A percentile compares a stretch with the other conserved stretches of the same genome.
These are phyloP conservation scores for Papio anubis DNA, from an alignment of 2,113 vertebrate genomes.

Conservation along the genomic window DNA sequence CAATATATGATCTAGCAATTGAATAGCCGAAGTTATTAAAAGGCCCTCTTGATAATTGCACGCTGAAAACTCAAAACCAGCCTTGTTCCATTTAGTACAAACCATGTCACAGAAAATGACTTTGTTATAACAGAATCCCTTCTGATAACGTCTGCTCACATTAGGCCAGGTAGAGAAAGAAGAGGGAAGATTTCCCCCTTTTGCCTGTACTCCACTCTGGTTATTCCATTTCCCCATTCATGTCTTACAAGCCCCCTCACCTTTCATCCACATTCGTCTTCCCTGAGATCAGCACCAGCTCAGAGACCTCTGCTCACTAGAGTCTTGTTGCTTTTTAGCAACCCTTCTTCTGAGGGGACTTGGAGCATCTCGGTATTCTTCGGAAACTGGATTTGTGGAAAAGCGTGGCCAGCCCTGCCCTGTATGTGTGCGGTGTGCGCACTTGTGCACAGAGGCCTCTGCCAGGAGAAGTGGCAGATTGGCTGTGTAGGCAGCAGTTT, in stretches of 20 bases:
- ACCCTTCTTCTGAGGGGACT: background rate
- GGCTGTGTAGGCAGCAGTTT: background rate
- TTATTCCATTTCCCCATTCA: background rate
- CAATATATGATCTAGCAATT: background rate
- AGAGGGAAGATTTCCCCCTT: background rate
- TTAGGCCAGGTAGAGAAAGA: background rate
- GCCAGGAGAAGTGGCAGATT: background rate
- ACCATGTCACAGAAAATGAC: background rate
- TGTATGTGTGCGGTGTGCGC: too few species aligned
- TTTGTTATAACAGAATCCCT: background rate
- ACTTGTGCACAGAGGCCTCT: background rate
- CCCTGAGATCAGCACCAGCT: background rate
- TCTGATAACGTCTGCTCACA: background rate
- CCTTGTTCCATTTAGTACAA: background rate
- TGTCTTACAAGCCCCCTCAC: background rate
- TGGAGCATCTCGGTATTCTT: background rate
- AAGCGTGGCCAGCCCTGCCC: too few species aligned
- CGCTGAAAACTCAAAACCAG: background rate
- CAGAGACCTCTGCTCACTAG: background rate
- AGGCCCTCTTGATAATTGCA: background rate
- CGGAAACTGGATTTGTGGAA: background rate
- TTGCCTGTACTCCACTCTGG: rapidly evolving
- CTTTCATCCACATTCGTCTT: background rate
- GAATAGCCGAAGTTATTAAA: background rate
- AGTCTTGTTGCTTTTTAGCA: background rate